These are phyloP conservation scores for Hylia prasina DNA, from an alignment of 2,113 vertebrate species.

Conservation along the genomic window DNA sequence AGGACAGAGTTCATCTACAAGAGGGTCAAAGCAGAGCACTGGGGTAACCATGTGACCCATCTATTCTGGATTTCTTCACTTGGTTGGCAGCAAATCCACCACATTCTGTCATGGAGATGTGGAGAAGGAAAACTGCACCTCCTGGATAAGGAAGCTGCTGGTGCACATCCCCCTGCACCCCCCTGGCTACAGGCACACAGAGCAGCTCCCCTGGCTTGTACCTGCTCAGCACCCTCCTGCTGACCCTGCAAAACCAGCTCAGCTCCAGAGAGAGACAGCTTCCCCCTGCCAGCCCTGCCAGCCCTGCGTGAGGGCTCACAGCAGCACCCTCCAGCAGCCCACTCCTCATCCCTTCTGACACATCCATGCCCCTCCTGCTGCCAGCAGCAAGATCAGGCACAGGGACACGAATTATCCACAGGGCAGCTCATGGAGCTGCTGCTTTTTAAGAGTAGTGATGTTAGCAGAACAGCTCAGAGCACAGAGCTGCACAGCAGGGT, in stretches of 20 bases:
- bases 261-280: not conserved
- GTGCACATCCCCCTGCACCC: not conserved
- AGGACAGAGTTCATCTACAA: not conserved
- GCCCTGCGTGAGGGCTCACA: not conserved
- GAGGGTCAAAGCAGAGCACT: not conserved
- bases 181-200: not conserved
- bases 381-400: not conserved
- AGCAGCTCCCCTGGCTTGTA: not conserved
- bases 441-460: accelerated
- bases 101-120: not conserved
- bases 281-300: not conserved
- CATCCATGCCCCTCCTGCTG: not conserved
- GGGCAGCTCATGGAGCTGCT: not conserved
- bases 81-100: not conserved
- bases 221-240: not conserved
- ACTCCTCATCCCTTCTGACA: not conserved
- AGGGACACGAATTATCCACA: not conserved
- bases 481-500: not conserved
- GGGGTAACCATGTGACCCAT: not conserved
- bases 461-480: accelerated
- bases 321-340: not conserved
- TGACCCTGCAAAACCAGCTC: not conserved
- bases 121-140: not conserved
- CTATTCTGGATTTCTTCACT: not conserved
- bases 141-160: not conserved